phyloP scores from a whole-genome alignment of 2,888 invertebrate genomes.

The Coremacera marginata region DNA sequence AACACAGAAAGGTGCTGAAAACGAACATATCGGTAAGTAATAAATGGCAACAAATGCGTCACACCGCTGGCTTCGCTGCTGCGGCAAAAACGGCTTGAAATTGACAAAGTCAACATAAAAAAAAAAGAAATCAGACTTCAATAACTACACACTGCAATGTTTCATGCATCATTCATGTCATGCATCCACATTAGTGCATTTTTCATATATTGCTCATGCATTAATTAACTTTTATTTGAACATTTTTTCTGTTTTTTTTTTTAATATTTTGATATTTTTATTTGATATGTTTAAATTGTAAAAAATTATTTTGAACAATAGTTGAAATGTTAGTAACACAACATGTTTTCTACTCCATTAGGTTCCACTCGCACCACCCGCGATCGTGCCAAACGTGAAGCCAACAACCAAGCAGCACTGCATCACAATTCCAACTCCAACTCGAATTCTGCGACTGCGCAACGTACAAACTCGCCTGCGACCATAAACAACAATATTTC shows the following conservation, averaged over 20 bases:
- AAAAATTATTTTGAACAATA: background rate
- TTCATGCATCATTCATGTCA: background rate
- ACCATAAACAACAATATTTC: constrained; percentile 44
- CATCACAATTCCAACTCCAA: constrained; percentile 52
- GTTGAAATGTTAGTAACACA: background rate
- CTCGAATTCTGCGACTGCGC: constrained; percentile 43
- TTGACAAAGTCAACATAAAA: too few species aligned
- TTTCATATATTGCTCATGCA: background rate
- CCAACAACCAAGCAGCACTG: constrained; percentile 56
- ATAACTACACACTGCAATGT: too few species aligned
- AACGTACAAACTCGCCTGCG: constrained; percentile 50
- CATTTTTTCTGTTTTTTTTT: background rate
- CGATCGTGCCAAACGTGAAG: constrained; percentile 69
- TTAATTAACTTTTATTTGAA: background rate
- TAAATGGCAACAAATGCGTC: background rate
- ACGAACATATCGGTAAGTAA: constrained; percentile 67
- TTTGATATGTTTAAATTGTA: background rate
- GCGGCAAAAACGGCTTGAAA: background rate
- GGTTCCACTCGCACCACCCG: constrained; percentile 68
- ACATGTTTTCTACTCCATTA: constrained; percentile 43
- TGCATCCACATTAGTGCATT: background rate
- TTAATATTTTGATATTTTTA: background rate
- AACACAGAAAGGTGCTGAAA: constrained; percentile 81
- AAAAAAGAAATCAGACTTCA: too few species aligned
- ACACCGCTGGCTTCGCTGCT: background rate